Evolutionary conservation across 2,113 vertebrate genomes (phyloP).

Genomic region (Chaetura pelagica): DNA sequence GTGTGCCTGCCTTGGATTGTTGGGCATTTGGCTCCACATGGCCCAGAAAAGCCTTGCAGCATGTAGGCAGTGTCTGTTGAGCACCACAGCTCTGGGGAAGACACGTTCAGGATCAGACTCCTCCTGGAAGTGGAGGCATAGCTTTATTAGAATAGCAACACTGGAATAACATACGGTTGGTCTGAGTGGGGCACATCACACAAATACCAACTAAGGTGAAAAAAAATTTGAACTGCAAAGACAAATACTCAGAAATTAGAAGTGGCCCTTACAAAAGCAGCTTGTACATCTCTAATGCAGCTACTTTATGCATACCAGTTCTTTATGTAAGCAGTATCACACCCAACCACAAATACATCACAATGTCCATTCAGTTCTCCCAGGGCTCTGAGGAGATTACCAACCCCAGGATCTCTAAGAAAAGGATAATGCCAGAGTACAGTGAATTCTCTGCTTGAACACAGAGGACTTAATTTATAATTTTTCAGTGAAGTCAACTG

Average conservation of each 20-base stretch:
- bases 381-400: background rate
- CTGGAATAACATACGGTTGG: background rate
- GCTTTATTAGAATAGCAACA: background rate
- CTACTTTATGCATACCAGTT: background rate
- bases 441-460: background rate
- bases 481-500: background rate
- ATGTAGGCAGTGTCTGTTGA: background rate
- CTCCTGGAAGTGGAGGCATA: background rate
- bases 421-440: background rate
- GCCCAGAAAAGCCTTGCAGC: background rate
- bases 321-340: background rate
- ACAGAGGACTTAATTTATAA: background rate
- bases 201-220: background rate
- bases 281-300: background rate
- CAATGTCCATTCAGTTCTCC: background rate
- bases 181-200: background rate
- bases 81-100: background rate
- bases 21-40: background rate
- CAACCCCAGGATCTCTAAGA: background rate
- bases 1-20: background rate
- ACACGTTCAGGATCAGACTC: fast-evolving
- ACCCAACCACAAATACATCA: background rate
- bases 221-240: background rate
- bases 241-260: background rate
- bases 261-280: background rate